These are phyloP conservation scores for Apodemus sylvaticus DNA, from an alignment of 2,113 vertebrate species.

Conservation along the genomic window DNA sequence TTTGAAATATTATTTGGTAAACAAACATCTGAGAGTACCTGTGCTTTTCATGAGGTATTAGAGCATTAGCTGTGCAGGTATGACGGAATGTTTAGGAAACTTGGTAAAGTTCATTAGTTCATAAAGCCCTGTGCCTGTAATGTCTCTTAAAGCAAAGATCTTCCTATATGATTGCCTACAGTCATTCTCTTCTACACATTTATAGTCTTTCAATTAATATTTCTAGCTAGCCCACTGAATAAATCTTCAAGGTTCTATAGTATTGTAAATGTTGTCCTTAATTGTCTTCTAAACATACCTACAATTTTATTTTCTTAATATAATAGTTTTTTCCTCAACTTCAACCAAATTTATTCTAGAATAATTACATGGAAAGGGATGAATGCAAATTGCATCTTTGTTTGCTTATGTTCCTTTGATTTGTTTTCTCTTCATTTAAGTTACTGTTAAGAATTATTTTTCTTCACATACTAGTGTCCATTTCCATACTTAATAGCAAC, in stretches of 20 bases:
- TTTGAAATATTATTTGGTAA: background rate
- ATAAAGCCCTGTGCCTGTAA: background rate
- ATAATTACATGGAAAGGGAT: background rate
- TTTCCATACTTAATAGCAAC: background rate
- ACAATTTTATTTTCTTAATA: background rate
- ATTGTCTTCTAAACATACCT: background rate
- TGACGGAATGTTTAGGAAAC: background rate
- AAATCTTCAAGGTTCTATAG: background rate
- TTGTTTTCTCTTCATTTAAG: background rate
- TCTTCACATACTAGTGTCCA: background rate
- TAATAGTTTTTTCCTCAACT: background rate
- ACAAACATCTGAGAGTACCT: background rate
- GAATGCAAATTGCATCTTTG: background rate
- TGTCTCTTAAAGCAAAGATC: background rate
- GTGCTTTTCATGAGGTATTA: background rate
- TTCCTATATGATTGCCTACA: background rate
- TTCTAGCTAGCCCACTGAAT: background rate
- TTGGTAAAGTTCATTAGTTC: background rate
- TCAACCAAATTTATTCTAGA: background rate
- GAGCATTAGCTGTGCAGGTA: background rate
- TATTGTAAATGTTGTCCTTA: slow-evolving; percentile 13
- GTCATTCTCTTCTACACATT: background rate
- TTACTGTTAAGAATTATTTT: background rate
- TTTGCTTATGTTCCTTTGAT: background rate
- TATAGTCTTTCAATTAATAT: background rate